phyloP scores from a whole-genome alignment of 2,888 invertebrate genomes.

The Drosophila lacicola region DNA sequence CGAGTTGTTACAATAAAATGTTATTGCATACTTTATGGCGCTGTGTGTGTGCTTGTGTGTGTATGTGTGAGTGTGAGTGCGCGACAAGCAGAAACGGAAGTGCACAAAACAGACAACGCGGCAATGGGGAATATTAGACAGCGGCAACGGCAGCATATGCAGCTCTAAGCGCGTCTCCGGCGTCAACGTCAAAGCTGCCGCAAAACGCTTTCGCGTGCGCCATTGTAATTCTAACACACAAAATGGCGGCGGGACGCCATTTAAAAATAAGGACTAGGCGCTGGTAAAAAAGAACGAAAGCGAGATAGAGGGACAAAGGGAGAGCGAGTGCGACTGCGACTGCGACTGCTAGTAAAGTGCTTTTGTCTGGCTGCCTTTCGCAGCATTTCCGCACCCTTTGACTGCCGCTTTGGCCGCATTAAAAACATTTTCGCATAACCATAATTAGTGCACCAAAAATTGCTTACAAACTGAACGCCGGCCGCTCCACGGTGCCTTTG shows the following conservation, averaged over 20 bases:
- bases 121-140: slow-evolving; percentile 43
- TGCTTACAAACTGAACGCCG: slow-evolving; percentile 26
- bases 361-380: slow-evolving; percentile 35
- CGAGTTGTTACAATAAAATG: slow-evolving; percentile 79
- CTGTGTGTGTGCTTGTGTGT: slow-evolving; percentile 15
- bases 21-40: slow-evolving; percentile 75
- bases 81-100: slow-evolving; percentile 49
- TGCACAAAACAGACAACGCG: slow-evolving; percentile 50
- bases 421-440: slow-evolving; percentile 31
- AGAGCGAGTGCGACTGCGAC: not conserved
- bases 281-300: too few relatives aligned
- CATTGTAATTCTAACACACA: slow-evolving; percentile 66
- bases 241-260: slow-evolving; percentile 63
- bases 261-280: slow-evolving; percentile 19
- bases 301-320: not conserved
- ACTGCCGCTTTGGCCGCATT: slow-evolving; percentile 17
- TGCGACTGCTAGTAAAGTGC: slow-evolving; percentile 18
- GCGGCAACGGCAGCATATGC: slow-evolving; percentile 38
- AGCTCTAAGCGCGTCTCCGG: slow-evolving; percentile 41
- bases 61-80: slow-evolving; percentile 6
- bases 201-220: slow-evolving; percentile 51
- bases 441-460: slow-evolving; percentile 63
- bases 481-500: slow-evolving; percentile 19
- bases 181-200: slow-evolving; percentile 56
- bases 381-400: slow-evolving; percentile 32